Conservation (phyloP, 2,113 vertebrate species). For the Phylloscopus trochilus region DNA sequence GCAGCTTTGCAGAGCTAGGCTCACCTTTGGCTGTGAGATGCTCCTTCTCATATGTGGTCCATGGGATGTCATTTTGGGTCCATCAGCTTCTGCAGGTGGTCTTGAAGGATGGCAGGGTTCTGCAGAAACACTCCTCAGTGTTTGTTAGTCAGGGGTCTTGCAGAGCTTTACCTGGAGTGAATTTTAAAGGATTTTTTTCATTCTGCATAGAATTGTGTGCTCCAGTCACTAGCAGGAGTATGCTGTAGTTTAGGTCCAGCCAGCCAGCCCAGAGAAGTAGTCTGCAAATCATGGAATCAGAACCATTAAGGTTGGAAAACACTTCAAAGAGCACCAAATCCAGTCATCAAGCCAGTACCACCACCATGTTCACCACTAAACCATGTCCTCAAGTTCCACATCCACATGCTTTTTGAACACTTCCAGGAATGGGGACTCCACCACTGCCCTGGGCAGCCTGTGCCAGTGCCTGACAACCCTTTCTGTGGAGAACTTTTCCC, state of each 20-base stretch:
- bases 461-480: not conserved
- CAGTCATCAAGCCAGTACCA: not conserved
- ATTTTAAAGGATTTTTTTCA: not conserved
- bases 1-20: not conserved
- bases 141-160: not conserved
- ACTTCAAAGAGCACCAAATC: not conserved
- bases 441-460: not conserved
- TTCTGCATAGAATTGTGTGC: not conserved
- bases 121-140: rapidly evolving
- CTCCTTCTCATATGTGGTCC: rapidly evolving
- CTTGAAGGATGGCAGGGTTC: not conserved
- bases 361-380: not conserved
- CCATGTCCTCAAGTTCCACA: not conserved
- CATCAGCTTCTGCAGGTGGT: not conserved
- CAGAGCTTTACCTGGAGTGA: not conserved
- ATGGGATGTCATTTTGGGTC: not conserved
- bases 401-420: not conserved
- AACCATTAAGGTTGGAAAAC: not conserved
- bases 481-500: not conserved
- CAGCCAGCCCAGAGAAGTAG: not conserved
- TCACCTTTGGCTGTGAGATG: not conserved
- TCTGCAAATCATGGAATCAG: not conserved
- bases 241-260: no score
- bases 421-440: not conserved
- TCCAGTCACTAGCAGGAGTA: rapidly evolving